Base-by-base conservation (phyloP, 2,888 invertebrate genomes). In the Habroteleia sp. region DNA sequence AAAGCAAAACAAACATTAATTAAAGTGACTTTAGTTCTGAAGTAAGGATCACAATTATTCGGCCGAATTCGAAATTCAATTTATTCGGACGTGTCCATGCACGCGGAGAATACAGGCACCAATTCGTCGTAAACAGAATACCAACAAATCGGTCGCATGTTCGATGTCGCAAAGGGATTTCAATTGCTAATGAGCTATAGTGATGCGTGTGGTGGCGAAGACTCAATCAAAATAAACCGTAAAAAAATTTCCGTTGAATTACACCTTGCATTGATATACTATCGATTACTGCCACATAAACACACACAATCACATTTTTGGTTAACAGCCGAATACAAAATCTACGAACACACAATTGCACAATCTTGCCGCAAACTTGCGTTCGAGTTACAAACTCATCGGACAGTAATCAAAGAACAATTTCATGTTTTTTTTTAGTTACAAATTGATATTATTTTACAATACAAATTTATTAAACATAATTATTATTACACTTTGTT, bases 151-250 rank as follows among this genome's bases (percentile, higher is more conserved):
- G 74, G 68, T 68, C 50, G 62, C 69, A 65, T 73, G 73, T 71
- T 72, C 66, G 41, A 56, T 69, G 66, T 75, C 65, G 75, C 71
- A 66, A 60, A 58, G 69, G 75, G 68, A 77, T 77, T 76, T 77
- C 46, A 73, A 77, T 77, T 77, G 75, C 75, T 77, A 77, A 76
- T 76, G 71, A 73, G 63, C 58, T 39, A 52, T 46, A 66, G 71
- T 33, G 56, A 50, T 69, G 63, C 72, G 58, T 25, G 42, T 50
- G 33, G 41, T 25, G 16, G 27, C 60, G 48, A 56, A 69, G 50
- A 63, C 50, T 33, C 37, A 16, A 16, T 29, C 35, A 16, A 3
- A 37, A 66, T 37, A 44, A 50, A 44, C 35, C 14, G 31, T 6
- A 13, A 56, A 72, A 72, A 62, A 52, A 48, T 65, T 60, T 37